phyloP scores from a whole-genome alignment of 2,797 vertebrate genomes.

The Hypotaenidia okinawae region DNA sequence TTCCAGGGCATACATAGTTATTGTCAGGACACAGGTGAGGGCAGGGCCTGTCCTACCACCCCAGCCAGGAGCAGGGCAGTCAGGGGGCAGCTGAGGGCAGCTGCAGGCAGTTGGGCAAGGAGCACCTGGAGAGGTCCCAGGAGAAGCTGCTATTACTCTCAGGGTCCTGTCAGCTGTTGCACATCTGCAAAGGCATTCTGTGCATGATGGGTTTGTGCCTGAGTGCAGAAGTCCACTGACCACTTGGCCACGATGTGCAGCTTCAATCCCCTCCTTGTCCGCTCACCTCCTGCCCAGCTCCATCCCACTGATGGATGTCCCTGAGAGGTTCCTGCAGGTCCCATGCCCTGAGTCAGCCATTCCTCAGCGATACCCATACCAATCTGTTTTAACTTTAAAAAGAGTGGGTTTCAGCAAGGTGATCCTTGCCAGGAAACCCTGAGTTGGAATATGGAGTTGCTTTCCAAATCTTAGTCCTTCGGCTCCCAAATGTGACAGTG shows the following conservation, averaged over 20 bases:
- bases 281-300: neutral
- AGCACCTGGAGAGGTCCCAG: neutral
- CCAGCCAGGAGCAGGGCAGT: neutral
- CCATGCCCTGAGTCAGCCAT: accelerated
- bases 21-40: neutral
- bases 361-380: neutral
- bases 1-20: neutral
- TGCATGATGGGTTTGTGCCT: neutral
- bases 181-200: neutral
- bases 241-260: neutral
- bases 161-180: neutral
- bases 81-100: neutral
- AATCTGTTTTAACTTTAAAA: neutral
- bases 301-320: neutral
- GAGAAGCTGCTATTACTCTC: neutral
- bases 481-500: neutral
- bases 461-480: neutral
- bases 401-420: neutral
- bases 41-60: neutral
- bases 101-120: accelerated
- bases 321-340: neutral
- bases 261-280: neutral
- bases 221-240: neutral
- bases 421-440: neutral
- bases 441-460: neutral